A percentile compares a stretch with the other conserved stretches of the same genome.
phyloP scores from a whole-genome alignment of 2,888 invertebrate genomes.

The Papilio protenor region DNA sequence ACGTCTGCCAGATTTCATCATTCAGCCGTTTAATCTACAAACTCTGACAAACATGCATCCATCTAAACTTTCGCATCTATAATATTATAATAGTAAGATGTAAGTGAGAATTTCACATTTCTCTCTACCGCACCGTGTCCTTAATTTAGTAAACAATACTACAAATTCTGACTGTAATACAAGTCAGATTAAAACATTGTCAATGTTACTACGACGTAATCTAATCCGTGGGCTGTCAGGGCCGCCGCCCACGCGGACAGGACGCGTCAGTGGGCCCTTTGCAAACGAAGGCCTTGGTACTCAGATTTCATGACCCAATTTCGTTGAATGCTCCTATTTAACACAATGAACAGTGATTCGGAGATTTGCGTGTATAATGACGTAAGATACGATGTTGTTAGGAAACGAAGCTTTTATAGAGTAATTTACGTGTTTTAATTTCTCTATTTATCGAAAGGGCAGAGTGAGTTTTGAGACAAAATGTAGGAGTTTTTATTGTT shows the following conservation, averaged over 20 bases:
- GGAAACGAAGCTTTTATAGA: not conserved
- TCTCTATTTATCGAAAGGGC: not conserved
- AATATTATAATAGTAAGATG: no score
- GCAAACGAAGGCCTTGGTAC: conserved; percentile 4
- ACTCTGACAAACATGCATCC: no score
- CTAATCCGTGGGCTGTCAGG: conserved; percentile 8
- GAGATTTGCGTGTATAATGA: not conserved
- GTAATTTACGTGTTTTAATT: no score
- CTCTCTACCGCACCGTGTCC: not conserved
- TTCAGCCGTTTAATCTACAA: no score
- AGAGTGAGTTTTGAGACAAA: not conserved
- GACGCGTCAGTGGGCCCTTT: not conserved
- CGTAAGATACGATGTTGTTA: not conserved
- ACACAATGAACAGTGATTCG: not conserved
- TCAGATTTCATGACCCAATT: conserved; percentile 23
- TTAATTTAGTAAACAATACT: not conserved
- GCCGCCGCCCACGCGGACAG: conserved; percentile 6
- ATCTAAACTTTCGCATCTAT: no score
- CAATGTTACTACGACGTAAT: conserved; percentile 24
- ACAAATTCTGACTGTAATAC: not conserved
- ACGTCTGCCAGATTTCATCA: no score
- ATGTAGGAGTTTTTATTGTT: not conserved
- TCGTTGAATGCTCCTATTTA: not conserved
- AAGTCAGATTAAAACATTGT: not conserved
- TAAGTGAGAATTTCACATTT: not conserved